Percentiles rank a stretch among this genome's conserved stretches.
These are phyloP conservation scores for Chesias legatella DNA, from an alignment of 2,888 invertebrate species.

Conservation along the genomic window DNA sequence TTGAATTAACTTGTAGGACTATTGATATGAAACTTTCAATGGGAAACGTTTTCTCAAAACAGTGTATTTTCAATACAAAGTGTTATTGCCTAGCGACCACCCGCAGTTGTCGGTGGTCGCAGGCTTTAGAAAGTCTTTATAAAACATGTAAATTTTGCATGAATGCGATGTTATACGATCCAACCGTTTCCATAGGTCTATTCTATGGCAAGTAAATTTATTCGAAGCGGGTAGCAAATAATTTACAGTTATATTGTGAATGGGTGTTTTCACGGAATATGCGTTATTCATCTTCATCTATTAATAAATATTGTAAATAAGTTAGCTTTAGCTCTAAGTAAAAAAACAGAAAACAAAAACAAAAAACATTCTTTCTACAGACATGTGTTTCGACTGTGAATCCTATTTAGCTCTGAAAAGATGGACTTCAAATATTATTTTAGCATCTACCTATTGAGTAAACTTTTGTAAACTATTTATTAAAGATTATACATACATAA, in stretches of 20 bases:
- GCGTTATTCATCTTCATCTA: too few relatives aligned
- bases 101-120: conserved; percentile 18
- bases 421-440: too few relatives aligned
- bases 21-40: conserved; percentile 14
- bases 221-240: neutral
- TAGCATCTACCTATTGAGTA: too few relatives aligned
- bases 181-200: conserved; percentile 7
- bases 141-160: conserved; percentile 25
- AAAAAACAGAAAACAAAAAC: too few relatives aligned
- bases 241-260: neutral
- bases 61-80: conserved; percentile 21
- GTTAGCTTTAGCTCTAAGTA: too few relatives aligned
- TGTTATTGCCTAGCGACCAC: conserved; percentile 23
- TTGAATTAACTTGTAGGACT: conserved; percentile 15
- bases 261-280: too few relatives aligned
- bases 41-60: conserved; percentile 17
- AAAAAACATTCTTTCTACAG: too few relatives aligned
- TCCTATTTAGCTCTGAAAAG: too few relatives aligned
- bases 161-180: conserved; percentile 17
- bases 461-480: too few relatives aligned
- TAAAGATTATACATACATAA: too few relatives aligned
- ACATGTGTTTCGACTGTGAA: too few relatives aligned
- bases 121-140: conserved; percentile 26
- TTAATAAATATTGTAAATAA: too few relatives aligned
- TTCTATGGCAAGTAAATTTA: conserved; percentile 7